Conservation (phyloP, 2,888 invertebrate species). For the Hymenopus coronatus region DNA sequence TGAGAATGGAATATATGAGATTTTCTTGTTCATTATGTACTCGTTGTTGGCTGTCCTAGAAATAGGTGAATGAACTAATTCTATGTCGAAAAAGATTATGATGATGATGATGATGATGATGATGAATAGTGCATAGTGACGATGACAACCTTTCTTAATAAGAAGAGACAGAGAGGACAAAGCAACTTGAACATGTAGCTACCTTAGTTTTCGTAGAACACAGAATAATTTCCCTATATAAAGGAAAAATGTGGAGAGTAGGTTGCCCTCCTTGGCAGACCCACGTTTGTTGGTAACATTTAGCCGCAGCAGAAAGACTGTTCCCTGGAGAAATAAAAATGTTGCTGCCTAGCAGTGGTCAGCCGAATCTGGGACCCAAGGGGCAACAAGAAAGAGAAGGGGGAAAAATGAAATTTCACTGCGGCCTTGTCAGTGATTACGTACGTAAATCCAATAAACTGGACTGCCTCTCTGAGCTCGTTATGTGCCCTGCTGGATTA, state of each 20-base stretch:
- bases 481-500: neutral
- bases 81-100: too few relatives aligned
- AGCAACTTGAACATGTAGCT: too few relatives aligned
- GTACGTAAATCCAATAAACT: constrained; percentile 25
- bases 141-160: too few relatives aligned
- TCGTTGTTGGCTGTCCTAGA: too few relatives aligned
- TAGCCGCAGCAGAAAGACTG: constrained; percentile 2
- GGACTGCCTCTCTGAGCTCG: neutral
- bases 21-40: too few relatives aligned
- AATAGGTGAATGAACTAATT: too few relatives aligned
- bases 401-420: constrained; percentile 22
- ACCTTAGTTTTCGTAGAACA: neutral
- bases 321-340: constrained; percentile 15
- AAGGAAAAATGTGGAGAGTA: neutral
- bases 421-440: constrained; percentile 25
- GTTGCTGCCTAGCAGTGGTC: neutral
- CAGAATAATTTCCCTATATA: neutral
- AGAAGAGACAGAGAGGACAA: too few relatives aligned
- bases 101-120: too few relatives aligned
- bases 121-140: too few relatives aligned
- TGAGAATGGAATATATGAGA: too few relatives aligned
- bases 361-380: constrained; percentile 17
- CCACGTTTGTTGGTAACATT: constrained; percentile 15
- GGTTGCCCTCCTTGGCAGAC: neutral
- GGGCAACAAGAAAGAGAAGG: neutral